Base-by-base conservation (phyloP, 2,113 vertebrate genomes). In the Panthera tigris region DNA sequence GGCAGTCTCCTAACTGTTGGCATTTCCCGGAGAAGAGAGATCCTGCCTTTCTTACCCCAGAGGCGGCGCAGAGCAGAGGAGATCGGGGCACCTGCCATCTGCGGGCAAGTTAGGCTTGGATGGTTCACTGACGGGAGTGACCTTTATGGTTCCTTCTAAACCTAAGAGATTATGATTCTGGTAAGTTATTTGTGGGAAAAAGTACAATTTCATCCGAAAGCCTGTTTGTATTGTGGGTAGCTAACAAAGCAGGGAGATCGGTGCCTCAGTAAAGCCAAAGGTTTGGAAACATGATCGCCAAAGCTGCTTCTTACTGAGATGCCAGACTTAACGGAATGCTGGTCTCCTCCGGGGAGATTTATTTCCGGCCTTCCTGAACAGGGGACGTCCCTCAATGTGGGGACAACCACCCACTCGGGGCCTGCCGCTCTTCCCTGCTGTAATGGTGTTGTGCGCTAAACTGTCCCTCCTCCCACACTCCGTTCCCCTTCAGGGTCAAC, bases 371-470 rank as follows among this genome's bases (percentile, higher is more conserved):
- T 36, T 50, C 45, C 25, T 33, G 0, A 15, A 4, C 7, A 18
- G 33, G 1, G 0, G 4, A 10, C 1, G 2, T 1, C 82, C 61
- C 63, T 74, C 19, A 18, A 3, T 3, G 39, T 13, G 27, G 13
- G 13, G n/a, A 16, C 2, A 9, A 4, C 29, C 4, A 1, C 8
- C 4, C 4, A 1, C 1, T 3, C 0, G 12, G 29, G 5, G 21
- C 48, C 19, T 15, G 41, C 13, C 3, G 29, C 21, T 5, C 50
- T 41, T 18, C 36, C 0, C 0, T 1, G 19, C 74, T 5, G 1
- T 1, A 21, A 31, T 0, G 16, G 6, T 0, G 19, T 14, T 13
- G 5, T 7, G 23, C 4, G 0, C 21, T 19, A 18, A 1, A 1
- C 15, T 10, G 1, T 19, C 45, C 68, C 52, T 63, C 18, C 10